Percentiles rank a stretch among this genome's conserved stretches.
Conservation (phyloP, 2,113 vertebrate genomes). For the Chlamydotis undulata region DNA sequence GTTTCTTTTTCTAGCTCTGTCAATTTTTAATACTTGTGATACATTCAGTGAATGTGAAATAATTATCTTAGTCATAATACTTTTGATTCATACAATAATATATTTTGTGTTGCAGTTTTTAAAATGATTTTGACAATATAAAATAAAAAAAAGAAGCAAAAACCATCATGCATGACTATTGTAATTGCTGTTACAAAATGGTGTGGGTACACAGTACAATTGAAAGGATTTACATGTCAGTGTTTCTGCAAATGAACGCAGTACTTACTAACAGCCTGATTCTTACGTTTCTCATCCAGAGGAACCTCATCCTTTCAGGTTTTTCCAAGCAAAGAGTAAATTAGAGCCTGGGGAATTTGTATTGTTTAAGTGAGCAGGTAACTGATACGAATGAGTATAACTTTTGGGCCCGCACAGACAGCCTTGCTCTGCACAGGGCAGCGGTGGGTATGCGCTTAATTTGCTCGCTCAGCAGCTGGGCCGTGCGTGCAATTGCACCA, state of each 20-base stretch:
- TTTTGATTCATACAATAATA: not conserved
- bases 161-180: not conserved
- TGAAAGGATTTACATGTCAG: not conserved
- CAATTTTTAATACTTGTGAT: not conserved
- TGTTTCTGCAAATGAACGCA: not conserved
- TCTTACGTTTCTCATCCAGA: not conserved
- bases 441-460: accelerated
- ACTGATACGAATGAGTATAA: accelerated
- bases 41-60: not conserved
- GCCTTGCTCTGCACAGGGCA: not conserved
- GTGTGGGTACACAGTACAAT: not conserved
- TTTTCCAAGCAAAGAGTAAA: not conserved
- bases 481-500: accelerated
- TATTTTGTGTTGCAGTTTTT: not conserved
- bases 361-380: not conserved
- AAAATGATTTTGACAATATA: not conserved
- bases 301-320: not conserved
- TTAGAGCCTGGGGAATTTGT: not conserved
- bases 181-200: not conserved
- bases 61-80: slow-evolving; percentile 30
- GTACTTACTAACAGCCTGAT: not conserved
- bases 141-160: not conserved
- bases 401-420: not conserved
- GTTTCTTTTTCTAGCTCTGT: not conserved
- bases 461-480: not conserved